Percentiles rank a stretch among this genome's conserved stretches.
These are phyloP conservation scores for Astyanax mexicanus DNA, from an alignment of 2,797 vertebrate genomes.

Conservation along the genomic window DNA sequence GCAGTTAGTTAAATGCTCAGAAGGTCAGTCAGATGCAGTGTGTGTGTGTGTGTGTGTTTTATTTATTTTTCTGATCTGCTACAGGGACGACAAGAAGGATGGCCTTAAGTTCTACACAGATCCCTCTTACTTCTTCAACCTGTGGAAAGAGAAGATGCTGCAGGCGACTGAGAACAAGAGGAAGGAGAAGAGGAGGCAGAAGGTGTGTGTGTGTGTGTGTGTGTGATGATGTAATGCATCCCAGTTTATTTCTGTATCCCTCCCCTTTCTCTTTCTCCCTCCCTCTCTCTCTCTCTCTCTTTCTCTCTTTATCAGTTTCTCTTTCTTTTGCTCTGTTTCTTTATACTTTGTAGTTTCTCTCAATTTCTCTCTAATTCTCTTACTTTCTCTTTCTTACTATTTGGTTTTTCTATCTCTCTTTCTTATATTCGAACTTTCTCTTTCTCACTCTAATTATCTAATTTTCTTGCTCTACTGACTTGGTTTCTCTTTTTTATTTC, in stretches of 20 bases:
- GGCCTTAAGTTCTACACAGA: conserved; percentile 95
- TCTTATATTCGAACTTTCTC: too few relatives aligned
- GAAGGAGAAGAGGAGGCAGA: conserved; percentile 92
- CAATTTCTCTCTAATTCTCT: too few relatives aligned
- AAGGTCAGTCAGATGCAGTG: too few relatives aligned
- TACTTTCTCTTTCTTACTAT: too few relatives aligned
- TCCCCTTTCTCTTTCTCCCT: too few relatives aligned
- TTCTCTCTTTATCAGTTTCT: not conserved
- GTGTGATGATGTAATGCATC: conserved; percentile 21
- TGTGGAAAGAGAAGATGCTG: conserved; percentile 95
- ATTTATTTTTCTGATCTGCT: conserved; percentile 19
- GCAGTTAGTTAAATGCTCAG: not conserved
- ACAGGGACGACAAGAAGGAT: conserved; percentile 90
- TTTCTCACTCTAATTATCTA: too few relatives aligned
- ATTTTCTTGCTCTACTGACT: too few relatives aligned
- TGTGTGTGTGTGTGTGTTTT: not conserved
- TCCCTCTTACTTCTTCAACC: conserved; percentile 92
- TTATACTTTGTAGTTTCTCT: too few relatives aligned
- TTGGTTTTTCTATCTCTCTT: too few relatives aligned
- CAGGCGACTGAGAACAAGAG: conserved; percentile 94
- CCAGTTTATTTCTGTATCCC: not conserved
- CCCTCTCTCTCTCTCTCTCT: too few relatives aligned
- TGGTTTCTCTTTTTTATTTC: too few relatives aligned
- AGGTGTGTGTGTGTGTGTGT: conserved; percentile 76
- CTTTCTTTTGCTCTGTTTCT: not conserved